Evolutionary conservation across 92 coral and sea anemone species (phyloP).

Genomic region (Parazoanthus darwini): DNA sequence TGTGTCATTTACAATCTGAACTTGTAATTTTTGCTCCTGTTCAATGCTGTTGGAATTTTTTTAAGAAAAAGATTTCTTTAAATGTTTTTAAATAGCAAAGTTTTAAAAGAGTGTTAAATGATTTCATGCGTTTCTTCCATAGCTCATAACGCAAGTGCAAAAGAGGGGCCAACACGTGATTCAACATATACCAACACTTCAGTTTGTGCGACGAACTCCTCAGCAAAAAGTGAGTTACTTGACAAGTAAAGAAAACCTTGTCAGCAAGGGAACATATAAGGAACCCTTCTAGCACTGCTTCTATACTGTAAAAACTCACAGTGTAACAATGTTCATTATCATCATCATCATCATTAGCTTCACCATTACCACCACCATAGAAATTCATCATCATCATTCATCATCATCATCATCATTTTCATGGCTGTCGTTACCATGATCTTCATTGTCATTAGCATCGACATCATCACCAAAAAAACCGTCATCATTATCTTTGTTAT

Average conservation of each 20-base stretch:
- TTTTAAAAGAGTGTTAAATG: no score
- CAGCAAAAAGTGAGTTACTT: background rate
- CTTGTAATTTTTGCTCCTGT: no score
- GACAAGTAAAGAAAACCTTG: background rate
- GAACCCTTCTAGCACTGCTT: background rate
- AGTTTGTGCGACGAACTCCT: background rate
- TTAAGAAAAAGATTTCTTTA: no score
- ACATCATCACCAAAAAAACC: background rate
- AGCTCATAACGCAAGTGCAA: background rate
- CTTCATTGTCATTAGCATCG: background rate
- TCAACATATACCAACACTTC: background rate
- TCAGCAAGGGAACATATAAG: background rate
- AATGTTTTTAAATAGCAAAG: no score
- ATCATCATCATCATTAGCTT: no score
- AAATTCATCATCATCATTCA: no score
- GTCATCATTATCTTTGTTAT: background rate
- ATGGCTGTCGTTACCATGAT: background rate
- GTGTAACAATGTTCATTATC: no score
- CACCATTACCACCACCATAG: no score
- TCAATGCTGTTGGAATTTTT: no score
- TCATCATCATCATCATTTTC: no score
- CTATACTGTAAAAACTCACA: no score
- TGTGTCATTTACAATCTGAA: no score
- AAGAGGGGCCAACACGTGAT: background rate
- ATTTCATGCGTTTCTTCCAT: background rate